Base-by-base conservation (phyloP, 2,113 vertebrate genomes). In the Tachycineta bicolor region DNA sequence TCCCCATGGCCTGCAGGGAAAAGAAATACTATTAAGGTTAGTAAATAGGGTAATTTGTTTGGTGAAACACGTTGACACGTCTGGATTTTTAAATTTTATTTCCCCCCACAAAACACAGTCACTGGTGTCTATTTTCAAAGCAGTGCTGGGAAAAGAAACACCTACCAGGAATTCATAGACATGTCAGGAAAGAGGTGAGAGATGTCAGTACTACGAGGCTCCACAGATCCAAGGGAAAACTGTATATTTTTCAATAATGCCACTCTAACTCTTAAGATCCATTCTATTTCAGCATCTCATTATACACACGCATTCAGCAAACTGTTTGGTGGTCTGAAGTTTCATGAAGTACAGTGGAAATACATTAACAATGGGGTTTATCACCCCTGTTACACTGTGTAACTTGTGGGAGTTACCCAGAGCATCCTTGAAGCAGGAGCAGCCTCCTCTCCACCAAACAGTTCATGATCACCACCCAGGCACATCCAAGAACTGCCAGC, bases 221-320 rank as follows among this genome's bases (percentile, higher is more conserved):
- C 26, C 39, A 11, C 31, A 19, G 43, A 44, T 11, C 33, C 10
- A n/a, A 33, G 67, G 23, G 20, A 31, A 87, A 87, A 37, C 1
- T 3, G 10, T 8, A 5, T 56, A 1, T 65, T 65, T 52, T 65
- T 67, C 43, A 37, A 9, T 44, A 39, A 46, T 3, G 6, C 9
- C 23, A 24, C 50, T 44, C 39, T 26, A 24, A 34, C 33, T 37
- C 43, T 34, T 28, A 25, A 39, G 64, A 37, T 1, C 4, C 20
- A 6, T 21, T 73, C 26, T 52, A 77, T 71, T 22, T 6, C 12
- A 47, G 33, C 34, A 55, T 31, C 44, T 7, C 7, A 6, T 79
- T 49, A 28, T 8, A n/a, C 9, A 18, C 39, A 2, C 0, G 0
- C 50, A 17, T 41, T 46, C 50, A 34, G 34, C 31, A 33, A 50